These are phyloP conservation scores for Brachionichthys hirsutus DNA, from an alignment of 2,113 vertebrate species.

Conservation along the genomic window DNA sequence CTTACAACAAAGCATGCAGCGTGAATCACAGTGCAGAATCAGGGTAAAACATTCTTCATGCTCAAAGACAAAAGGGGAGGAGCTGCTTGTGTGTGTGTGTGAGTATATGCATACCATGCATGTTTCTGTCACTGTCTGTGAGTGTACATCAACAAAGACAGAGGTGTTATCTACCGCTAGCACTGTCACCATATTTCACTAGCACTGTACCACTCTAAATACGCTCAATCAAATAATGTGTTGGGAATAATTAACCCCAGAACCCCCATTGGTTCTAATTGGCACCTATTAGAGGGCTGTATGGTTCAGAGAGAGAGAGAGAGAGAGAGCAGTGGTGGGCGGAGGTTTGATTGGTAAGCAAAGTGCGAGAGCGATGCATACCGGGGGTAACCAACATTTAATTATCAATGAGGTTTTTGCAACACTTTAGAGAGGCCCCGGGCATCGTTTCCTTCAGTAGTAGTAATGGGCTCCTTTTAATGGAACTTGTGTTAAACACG, in stretches of 20 bases:
- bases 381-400: constrained; percentile 83
- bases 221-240: constrained; percentile 81
- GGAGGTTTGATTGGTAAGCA: constrained; percentile 82
- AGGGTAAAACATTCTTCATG: constrained; percentile 1
- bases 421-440: constrained; percentile 78
- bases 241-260: constrained; percentile 83
- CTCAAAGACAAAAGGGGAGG: background rate
- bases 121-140: constrained; percentile 18
- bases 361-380: constrained; percentile 80
- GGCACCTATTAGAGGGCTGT: constrained; percentile 78
- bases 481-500: constrained; percentile 83
- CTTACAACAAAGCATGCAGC: background rate
- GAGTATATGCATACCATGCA: background rate
- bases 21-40: background rate
- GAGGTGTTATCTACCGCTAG: constrained; percentile 62
- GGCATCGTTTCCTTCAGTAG: constrained; percentile 77
- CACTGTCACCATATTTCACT: constrained; percentile 56
- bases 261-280: constrained; percentile 81
- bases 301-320: constrained; percentile 69
- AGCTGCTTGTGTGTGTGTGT: background rate
- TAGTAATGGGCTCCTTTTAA: constrained; percentile 82
- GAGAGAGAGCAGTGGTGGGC: constrained; percentile 66
- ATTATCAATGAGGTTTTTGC: constrained; percentile 85
- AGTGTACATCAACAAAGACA: constrained; percentile 53
- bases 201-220: constrained; percentile 73